These are phyloP conservation scores for Sphinx pinastri DNA, from an alignment of 2,888 invertebrate species.

Conservation along the genomic window DNA sequence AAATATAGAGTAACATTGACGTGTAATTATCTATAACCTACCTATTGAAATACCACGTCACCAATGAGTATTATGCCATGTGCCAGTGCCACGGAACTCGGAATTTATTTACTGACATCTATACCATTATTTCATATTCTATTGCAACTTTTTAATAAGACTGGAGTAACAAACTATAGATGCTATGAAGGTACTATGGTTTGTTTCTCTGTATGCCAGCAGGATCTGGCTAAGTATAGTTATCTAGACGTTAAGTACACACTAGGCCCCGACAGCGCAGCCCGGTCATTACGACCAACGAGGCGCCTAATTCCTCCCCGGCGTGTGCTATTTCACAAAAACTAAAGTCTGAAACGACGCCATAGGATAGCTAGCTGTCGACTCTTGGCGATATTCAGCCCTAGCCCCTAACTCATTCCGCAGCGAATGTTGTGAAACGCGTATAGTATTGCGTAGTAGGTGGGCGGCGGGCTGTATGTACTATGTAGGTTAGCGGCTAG, in stretches of 20 bases:
- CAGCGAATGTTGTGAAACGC: slow-evolving; percentile 36
- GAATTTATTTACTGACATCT: neutral
- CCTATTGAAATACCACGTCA: neutral
- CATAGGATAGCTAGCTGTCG: slow-evolving; percentile 38
- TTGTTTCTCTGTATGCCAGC: neutral
- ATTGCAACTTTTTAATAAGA: neutral
- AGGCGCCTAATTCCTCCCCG: slow-evolving; percentile 47
- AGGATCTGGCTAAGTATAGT: neutral
- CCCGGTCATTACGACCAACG: slow-evolving; percentile 32
- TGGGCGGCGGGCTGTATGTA: slow-evolving; percentile 31
- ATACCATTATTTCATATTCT: too few relatives aligned
- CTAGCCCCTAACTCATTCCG: slow-evolving; percentile 5
- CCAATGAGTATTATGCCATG: too few relatives aligned
- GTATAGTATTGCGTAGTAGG: slow-evolving; percentile 30
- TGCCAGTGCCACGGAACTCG: too few relatives aligned
- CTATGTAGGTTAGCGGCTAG: slow-evolving; percentile 47
- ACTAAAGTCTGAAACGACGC: slow-evolving; percentile 53
- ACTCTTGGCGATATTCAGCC: slow-evolving; percentile 3
- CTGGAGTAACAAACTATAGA: neutral
- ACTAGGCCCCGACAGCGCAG: neutral
- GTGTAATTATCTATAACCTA: too few relatives aligned
- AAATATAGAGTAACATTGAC: too few relatives aligned
- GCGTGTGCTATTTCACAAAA: slow-evolving; percentile 50
- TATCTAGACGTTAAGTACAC: slow-evolving; percentile 10
- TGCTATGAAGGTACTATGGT: neutral